Percentiles rank a stretch among this genome's conserved stretches.
Evolutionary conservation across 2,888 invertebrate genomes (phyloP).

Genomic region (Morpho deidamia): DNA sequence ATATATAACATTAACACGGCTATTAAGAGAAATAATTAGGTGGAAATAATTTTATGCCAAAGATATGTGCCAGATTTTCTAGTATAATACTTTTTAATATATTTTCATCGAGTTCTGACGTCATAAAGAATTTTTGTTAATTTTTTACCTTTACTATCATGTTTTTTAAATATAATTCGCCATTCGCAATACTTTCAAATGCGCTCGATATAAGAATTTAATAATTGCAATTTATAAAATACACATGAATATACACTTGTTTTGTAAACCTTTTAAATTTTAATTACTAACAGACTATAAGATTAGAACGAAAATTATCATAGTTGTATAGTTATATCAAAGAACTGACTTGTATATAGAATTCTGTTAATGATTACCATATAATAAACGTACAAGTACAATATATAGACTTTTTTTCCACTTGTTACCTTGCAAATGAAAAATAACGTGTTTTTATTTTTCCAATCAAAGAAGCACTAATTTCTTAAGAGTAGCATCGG

Average conservation of each 20-base stretch:
- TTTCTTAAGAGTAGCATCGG: no score
- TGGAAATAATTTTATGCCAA: not conserved
- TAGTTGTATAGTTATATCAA: conserved; percentile 3
- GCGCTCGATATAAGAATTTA: not conserved
- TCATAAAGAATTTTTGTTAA: no score
- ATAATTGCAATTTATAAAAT: not conserved
- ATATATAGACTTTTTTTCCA: not conserved
- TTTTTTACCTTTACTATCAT: no score
- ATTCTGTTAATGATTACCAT: conserved; percentile 4
- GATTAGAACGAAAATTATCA: not conserved
- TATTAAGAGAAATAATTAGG: not conserved
- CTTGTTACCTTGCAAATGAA: no score
- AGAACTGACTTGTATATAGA: conserved; percentile 14
- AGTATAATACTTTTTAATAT: no score
- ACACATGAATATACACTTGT: not conserved
- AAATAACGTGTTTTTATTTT: no score
- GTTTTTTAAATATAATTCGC: no score
- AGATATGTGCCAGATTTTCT: not conserved
- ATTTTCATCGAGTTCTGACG: no score
- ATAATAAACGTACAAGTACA: conserved; percentile 3
- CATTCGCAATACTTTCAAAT: not conserved
- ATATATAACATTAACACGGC: no score
- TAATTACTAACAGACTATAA: not conserved
- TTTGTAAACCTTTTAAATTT: not conserved
- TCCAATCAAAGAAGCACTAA: no score